Percentiles rank a stretch among this genome's conserved stretches.
These are phyloP conservation scores for Chaetorhynchus papuensis DNA, from an alignment of 2,113 vertebrate species.

Conservation along the genomic window DNA sequence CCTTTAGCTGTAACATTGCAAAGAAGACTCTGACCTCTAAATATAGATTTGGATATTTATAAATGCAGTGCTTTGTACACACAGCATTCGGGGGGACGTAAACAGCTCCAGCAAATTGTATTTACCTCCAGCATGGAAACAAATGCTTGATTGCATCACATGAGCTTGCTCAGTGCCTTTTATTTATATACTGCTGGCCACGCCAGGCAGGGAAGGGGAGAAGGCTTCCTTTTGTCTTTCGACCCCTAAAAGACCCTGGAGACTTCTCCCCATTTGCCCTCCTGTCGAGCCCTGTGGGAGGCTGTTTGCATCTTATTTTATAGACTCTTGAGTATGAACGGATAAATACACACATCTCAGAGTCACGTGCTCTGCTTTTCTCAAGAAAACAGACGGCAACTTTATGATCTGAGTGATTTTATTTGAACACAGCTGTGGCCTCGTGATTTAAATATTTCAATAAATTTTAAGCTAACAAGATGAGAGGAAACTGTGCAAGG, in stretches of 20 bases:
- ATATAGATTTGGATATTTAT: conserved; percentile 66
- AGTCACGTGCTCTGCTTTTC: neutral
- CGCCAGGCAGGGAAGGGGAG: neutral
- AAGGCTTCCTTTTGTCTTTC: neutral
- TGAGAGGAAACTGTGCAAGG: neutral
- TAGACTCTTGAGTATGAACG: neutral
- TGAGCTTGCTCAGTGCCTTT: conserved; percentile 46
- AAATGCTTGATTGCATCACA: conserved; percentile 60
- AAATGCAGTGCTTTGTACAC: conserved; percentile 45
- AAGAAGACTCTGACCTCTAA: conserved; percentile 52
- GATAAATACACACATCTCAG: neutral
- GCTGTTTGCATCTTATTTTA: neutral
- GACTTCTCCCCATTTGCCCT: neutral
- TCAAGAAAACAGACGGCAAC: conserved; percentile 55
- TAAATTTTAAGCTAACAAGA: conserved; percentile 60
- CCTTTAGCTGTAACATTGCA: conserved; percentile 49
- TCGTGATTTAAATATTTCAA: conserved; percentile 61
- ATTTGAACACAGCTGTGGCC: conserved; percentile 62
- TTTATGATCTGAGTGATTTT: conserved; percentile 68
- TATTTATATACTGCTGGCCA: conserved; percentile 32
- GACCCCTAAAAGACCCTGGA: conserved; percentile 7
- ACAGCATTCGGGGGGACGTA: neutral
- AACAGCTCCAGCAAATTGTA: conserved; percentile 56
- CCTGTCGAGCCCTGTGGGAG: neutral
- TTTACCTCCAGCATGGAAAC: conserved; percentile 65